phyloP scores from a whole-genome alignment of 1,140 invertebrate species.

The Apolygus lucorum region DNA sequence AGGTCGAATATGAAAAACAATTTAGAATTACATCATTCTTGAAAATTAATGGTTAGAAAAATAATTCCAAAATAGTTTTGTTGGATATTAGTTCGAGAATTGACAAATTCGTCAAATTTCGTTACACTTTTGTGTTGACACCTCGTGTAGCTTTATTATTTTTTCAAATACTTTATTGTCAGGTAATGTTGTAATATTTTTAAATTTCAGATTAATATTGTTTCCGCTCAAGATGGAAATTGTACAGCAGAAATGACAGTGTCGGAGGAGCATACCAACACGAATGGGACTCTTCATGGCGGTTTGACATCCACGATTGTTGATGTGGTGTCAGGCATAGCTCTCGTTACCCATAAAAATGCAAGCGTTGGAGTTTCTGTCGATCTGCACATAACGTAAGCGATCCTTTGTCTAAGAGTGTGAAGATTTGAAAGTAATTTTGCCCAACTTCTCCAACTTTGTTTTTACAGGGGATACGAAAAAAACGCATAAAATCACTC shows the following conservation, averaged over 20 bases:
- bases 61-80: too few relatives aligned
- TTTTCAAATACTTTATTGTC: neutral
- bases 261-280: conserved; percentile 64
- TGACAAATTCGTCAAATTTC: too few relatives aligned
- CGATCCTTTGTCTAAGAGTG: neutral
- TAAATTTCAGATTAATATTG: conserved; percentile 52
- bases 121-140: neutral
- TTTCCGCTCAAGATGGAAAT: conserved; percentile 56
- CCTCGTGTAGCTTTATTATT: neutral
- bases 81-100: too few relatives aligned
- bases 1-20: too few relatives aligned
- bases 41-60: too few relatives aligned
- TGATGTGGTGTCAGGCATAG: conserved; percentile 73
- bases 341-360: conserved; percentile 55
- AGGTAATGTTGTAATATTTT: conserved; percentile 17
- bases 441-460: too few relatives aligned
- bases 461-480: too few relatives aligned
- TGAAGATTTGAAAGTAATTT: conserved; percentile 21
- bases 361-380: conserved; percentile 61
- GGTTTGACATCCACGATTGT: conserved; percentile 73
- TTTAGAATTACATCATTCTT: too few relatives aligned
- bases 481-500: too few relatives aligned
- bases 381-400: conserved; percentile 58
- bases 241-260: conserved; percentile 69
- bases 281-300: conserved; percentile 67